A percentile compares a stretch with the other conserved stretches of the same genome.
phyloP scores from a whole-genome alignment of 2,113 vertebrate species.

The Dolichallabes microphthalmus region DNA sequence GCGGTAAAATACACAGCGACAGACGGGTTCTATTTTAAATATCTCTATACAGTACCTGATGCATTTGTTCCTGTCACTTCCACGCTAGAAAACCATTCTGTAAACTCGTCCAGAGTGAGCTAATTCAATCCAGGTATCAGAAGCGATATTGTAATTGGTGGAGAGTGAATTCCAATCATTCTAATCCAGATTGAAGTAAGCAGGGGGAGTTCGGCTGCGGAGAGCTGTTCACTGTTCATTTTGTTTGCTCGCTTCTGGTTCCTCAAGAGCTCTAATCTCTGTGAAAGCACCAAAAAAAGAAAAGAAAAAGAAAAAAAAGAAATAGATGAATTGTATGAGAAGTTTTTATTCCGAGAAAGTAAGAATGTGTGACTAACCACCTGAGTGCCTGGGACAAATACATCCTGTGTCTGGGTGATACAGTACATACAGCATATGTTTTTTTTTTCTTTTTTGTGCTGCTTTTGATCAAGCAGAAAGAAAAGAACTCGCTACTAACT shows the following conservation, averaged over 20 bases:
- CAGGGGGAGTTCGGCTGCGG: not conserved
- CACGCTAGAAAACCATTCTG: not conserved
- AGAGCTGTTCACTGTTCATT: not conserved
- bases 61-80: not conserved
- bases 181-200: not conserved
- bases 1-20: not conserved
- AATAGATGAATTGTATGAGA: not conserved
- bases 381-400: not conserved
- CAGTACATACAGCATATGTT: not conserved
- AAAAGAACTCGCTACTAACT: not conserved
- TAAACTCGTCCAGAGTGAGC: not conserved
- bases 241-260: not conserved
- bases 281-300: not conserved
- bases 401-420: not conserved
- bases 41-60: slow-evolving; percentile 1
- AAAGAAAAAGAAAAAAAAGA: not conserved
- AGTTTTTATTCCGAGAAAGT: not conserved
- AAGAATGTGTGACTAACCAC: not conserved
- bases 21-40: slow-evolving; percentile 10
- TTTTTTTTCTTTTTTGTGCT: too few species aligned
- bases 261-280: not conserved
- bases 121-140: not conserved
- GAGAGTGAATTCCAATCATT: not conserved
- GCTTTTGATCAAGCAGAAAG: not conserved
- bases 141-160: not conserved